These are phyloP conservation scores for Sebastes goodei DNA, from an alignment of 2,797 vertebrate species.

Conservation along the genomic window DNA sequence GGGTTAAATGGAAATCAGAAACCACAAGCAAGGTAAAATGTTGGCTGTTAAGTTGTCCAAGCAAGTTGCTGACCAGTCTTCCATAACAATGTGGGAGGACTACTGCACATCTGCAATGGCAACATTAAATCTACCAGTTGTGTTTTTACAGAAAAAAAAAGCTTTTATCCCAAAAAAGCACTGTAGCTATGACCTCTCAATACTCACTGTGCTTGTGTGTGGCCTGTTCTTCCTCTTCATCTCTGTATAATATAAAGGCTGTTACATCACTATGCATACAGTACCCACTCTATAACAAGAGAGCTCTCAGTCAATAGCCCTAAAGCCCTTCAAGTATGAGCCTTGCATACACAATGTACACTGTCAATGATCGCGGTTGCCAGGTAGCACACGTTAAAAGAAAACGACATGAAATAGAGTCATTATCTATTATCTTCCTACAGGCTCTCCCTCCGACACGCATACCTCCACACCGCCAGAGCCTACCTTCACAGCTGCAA, in stretches of 20 bases:
- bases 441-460: slow-evolving; percentile 16
- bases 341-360: slow-evolving; percentile 7
- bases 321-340: background rate
- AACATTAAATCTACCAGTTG: background rate
- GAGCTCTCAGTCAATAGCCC: slow-evolving; percentile 44
- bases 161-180: slow-evolving; percentile 31
- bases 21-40: background rate
- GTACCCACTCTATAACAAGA: slow-evolving; percentile 37
- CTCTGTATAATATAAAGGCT: slow-evolving; percentile 32
- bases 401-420: slow-evolving; percentile 19
- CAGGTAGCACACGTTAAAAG: slow-evolving; percentile 48
- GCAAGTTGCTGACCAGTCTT: background rate
- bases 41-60: background rate
- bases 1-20: background rate
- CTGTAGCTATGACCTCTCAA: background rate
- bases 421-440: slow-evolving; percentile 32
- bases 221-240: slow-evolving; percentile 59
- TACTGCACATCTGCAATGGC: background rate
- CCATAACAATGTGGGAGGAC: background rate
- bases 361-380: slow-evolving; percentile 46
- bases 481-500: slow-evolving; percentile 56
- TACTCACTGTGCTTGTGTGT: slow-evolving; percentile 59
- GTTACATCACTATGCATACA: slow-evolving; percentile 48
- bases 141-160: slow-evolving; percentile 24
- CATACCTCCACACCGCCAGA: slow-evolving; percentile 15